phyloP scores from a whole-genome alignment of 2,113 vertebrate species.

The Rattus rattus region DNA sequence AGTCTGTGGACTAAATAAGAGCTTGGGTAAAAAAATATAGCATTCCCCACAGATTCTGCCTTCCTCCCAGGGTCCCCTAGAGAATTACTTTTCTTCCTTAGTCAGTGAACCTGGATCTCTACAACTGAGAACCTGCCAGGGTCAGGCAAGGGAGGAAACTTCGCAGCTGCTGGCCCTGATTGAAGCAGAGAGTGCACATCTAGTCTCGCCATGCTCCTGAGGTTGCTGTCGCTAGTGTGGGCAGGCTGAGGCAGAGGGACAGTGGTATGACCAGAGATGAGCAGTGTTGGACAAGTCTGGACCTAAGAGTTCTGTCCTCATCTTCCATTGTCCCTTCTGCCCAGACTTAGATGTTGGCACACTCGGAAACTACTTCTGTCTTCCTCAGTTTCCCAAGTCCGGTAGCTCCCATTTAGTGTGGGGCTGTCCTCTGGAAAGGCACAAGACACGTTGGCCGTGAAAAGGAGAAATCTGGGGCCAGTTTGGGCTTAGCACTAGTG shows the following conservation, averaged over 20 bases:
- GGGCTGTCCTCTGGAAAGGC: neutral
- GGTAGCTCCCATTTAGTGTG: neutral
- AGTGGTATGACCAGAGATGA: neutral
- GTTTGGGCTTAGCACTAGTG: neutral
- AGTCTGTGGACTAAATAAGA: neutral
- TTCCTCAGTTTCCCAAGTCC: neutral
- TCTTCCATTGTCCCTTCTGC: neutral
- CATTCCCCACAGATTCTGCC: neutral
- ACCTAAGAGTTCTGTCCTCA: neutral
- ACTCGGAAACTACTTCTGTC: slow-evolving; percentile 8
- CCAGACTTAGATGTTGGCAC: neutral
- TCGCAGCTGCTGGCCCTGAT: neutral
- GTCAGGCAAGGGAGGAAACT: neutral
- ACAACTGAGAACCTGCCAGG: neutral
- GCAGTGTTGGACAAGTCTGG: neutral
- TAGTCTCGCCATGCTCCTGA: neutral
- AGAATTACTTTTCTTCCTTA: slow-evolving; percentile 39
- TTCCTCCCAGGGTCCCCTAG: neutral
- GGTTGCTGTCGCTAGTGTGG: neutral
- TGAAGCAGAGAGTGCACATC: neutral
- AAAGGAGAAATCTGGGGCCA: neutral
- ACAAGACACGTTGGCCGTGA: neutral
- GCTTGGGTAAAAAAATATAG: slow-evolving; percentile 11
- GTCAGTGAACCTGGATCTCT: slow-evolving; percentile 40
- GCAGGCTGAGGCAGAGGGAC: slow-evolving; percentile 13